phyloP scores from a whole-genome alignment of 2,797 vertebrate genomes.

The Mareca penelope region DNA sequence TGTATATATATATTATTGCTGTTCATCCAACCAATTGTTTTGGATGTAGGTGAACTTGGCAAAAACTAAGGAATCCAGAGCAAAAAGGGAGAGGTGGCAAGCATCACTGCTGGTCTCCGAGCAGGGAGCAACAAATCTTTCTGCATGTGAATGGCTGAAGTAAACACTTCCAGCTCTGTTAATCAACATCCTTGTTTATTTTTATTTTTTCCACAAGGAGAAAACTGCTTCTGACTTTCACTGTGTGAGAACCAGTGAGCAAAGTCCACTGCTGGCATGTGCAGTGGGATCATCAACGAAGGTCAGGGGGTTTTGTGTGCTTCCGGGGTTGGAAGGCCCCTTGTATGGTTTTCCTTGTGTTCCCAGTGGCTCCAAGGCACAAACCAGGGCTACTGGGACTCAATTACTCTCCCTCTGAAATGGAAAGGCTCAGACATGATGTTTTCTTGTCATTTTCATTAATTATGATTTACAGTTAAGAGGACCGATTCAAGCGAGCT shows the following conservation, averaged over 20 bases:
- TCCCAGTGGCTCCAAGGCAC: not conserved
- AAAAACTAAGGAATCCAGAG: not conserved
- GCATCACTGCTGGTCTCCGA: fast-evolving
- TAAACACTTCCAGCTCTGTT: not conserved
- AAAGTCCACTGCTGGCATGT: not conserved
- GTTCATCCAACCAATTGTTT: not conserved
- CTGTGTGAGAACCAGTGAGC: not conserved
- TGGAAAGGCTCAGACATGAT: not conserved
- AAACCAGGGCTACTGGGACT: not conserved
- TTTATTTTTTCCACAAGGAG: not conserved
- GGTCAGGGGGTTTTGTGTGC: fast-evolving
- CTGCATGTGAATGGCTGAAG: not conserved
- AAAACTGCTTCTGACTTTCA: not conserved
- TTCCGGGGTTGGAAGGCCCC: not conserved
- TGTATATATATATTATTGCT: not conserved
- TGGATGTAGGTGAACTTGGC: not conserved
- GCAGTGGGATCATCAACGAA: fast-evolving
- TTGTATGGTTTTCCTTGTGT: fast-evolving
- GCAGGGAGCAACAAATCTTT: not conserved
- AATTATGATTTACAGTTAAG: not conserved
- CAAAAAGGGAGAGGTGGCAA: not conserved
- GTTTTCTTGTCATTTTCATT: not conserved
- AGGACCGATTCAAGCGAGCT: not conserved
- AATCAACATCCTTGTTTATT: not conserved
- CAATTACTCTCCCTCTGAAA: not conserved